Percentiles rank a stretch among this genome's conserved stretches.
phyloP scores from a whole-genome alignment of 2,113 vertebrate species.

The Uria lomvia region DNA sequence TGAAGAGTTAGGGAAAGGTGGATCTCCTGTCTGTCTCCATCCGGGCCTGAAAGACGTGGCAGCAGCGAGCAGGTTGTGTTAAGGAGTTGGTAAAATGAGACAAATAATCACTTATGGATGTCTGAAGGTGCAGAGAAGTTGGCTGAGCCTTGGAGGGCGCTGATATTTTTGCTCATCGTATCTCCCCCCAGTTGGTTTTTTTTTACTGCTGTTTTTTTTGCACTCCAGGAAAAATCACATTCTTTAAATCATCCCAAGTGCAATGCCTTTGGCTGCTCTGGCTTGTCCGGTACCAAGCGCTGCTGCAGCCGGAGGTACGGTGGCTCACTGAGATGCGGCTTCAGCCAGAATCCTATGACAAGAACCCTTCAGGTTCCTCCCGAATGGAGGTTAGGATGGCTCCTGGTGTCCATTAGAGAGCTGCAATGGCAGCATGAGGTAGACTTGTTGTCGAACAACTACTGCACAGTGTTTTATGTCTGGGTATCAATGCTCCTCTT shows the following conservation, averaged over 20 bases:
- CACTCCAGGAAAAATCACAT: not conserved
- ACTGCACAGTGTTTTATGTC: not conserved
- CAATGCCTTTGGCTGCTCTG: not conserved
- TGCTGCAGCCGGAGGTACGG: rapidly evolving
- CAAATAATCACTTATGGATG: rapidly evolving
- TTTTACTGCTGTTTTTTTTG: not conserved
- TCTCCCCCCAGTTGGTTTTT: not conserved
- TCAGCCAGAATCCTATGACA: not conserved
- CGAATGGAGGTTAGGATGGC: not conserved
- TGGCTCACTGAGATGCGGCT: not conserved
- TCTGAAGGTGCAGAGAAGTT: not conserved
- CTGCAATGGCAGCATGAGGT: not conserved
- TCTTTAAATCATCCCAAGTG: not conserved
- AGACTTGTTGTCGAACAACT: not conserved
- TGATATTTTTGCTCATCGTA: not conserved
- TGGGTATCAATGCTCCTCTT: not conserved
- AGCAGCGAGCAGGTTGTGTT: not conserved
- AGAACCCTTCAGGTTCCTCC: not conserved
- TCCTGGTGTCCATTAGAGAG: not conserved
- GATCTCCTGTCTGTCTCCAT: not conserved
- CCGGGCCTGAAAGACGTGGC: rapidly evolving
- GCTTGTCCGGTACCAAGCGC: rapidly evolving
- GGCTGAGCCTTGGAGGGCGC: not conserved
- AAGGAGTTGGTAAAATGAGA: not conserved
- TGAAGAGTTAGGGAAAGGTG: not conserved